Conservation (phyloP, 2,113 vertebrate species). For the Sclerurus mexicanus region DNA sequence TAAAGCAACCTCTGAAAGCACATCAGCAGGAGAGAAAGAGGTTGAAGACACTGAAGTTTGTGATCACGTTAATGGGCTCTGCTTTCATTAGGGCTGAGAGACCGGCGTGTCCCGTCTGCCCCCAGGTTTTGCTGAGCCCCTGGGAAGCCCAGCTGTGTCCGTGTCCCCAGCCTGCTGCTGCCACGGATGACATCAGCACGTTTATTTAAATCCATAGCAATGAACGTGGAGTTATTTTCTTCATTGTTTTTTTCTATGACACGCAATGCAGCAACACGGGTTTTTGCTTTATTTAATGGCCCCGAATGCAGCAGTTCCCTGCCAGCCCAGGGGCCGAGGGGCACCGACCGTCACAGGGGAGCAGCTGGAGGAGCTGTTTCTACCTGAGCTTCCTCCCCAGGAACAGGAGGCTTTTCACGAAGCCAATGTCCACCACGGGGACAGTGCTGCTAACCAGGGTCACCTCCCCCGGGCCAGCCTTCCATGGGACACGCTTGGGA, state of each 20-base stretch:
- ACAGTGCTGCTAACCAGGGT: not conserved
- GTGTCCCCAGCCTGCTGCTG: not conserved
- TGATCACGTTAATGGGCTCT: not conserved
- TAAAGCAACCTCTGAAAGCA: not conserved
- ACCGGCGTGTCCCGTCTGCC: not conserved
- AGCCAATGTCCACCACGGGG: not conserved
- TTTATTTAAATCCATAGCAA: slow-evolving; percentile 2
- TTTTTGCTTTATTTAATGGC: not conserved
- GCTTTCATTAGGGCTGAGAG: not conserved
- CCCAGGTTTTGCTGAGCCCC: not conserved
- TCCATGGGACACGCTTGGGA: not conserved
- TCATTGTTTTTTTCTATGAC: not conserved
- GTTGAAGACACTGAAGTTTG: not conserved
- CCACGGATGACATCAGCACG: not conserved
- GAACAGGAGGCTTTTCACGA: not conserved
- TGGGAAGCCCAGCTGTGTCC: not conserved
- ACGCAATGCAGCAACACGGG: not conserved
- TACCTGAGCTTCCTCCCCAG: not conserved
- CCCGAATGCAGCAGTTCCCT: not conserved
- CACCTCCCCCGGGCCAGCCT: not conserved
- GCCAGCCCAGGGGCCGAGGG: accelerated
- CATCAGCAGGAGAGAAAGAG: not conserved
- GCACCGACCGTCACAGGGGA: not conserved
- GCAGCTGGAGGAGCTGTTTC: not conserved
- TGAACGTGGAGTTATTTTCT: not conserved